A percentile compares a stretch with the other conserved stretches of the same genome.
Conservation (phyloP, 2,113 vertebrate genomes). For the Lampris megalopsis region DNA sequence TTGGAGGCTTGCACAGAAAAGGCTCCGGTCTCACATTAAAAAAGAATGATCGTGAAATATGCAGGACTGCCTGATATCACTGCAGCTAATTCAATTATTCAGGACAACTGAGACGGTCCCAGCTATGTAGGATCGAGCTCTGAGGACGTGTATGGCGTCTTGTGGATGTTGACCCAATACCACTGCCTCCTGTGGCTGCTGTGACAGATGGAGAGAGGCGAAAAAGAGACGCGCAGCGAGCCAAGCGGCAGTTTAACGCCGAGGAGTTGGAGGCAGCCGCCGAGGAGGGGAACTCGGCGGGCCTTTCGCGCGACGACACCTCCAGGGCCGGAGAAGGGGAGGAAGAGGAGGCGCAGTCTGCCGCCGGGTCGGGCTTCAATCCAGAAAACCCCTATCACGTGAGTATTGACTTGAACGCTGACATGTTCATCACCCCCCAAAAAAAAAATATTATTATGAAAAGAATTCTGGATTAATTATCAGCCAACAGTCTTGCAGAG, state of each 20-base stretch:
- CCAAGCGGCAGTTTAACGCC: slow-evolving; percentile 78
- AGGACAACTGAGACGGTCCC: slow-evolving; percentile 64
- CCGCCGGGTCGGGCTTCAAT: slow-evolving; percentile 79
- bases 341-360: slow-evolving; percentile 63
- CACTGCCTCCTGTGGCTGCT: slow-evolving; percentile 68
- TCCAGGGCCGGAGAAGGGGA: slow-evolving; percentile 55
- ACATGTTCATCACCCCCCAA: neutral
- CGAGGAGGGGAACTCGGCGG: slow-evolving; percentile 48
- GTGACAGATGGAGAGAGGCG: slow-evolving; percentile 85
- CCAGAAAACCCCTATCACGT: slow-evolving; percentile 95
- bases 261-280: slow-evolving; percentile 75
- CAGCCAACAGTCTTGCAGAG: slow-evolving; percentile 23
- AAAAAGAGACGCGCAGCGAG: slow-evolving; percentile 82
- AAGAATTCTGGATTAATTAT: slow-evolving; percentile 35
- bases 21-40: slow-evolving; percentile 58
- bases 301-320: slow-evolving; percentile 57
- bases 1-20: slow-evolving; percentile 44
- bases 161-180: slow-evolving; percentile 77
- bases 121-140: slow-evolving; percentile 73
- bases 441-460: neutral
- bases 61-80: slow-evolving; percentile 74
- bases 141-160: slow-evolving; percentile 68
- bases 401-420: slow-evolving; percentile 66
- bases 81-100: slow-evolving; percentile 78
- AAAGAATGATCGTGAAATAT: slow-evolving; percentile 79